These are phyloP conservation scores for Listrodromus nycthemerus DNA, from an alignment of 2,888 invertebrate genomes.

Conservation along the genomic window DNA sequence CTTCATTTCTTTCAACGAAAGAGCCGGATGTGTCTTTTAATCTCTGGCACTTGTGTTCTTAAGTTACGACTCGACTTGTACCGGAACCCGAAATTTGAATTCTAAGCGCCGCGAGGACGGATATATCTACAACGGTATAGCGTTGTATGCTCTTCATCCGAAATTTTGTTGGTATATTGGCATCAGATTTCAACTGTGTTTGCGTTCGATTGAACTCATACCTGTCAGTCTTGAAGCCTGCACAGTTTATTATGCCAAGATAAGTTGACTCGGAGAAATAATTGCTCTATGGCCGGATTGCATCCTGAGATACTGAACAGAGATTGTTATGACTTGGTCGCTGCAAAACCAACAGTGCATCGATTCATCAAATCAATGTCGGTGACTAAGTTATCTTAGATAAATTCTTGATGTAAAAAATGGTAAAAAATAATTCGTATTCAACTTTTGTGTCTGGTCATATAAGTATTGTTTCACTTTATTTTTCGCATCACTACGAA, in stretches of 20 bases:
- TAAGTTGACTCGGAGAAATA: background rate
- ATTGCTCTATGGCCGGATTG: background rate
- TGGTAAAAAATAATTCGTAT: background rate
- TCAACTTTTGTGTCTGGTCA: background rate
- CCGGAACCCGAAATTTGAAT: conserved; percentile 5
- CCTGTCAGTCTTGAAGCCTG: conserved; percentile 2
- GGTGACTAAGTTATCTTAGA: background rate
- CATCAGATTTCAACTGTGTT: background rate
- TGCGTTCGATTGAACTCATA: background rate
- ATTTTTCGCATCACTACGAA: background rate
- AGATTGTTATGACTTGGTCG: background rate
- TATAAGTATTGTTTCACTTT: background rate
- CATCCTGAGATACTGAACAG: background rate
- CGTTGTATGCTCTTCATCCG: background rate
- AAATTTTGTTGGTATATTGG: background rate
- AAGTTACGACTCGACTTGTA: background rate
- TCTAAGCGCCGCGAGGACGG: background rate
- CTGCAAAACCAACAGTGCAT: background rate
- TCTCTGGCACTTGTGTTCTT: conserved; percentile 33
- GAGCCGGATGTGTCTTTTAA: conserved; percentile 59
- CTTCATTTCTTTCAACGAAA: conserved; percentile 32
- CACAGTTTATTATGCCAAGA: background rate
- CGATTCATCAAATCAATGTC: background rate
- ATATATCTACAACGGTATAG: background rate
- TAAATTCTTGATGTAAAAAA: background rate